Evolutionary conservation across 2,888 invertebrate species (phyloP), one percentile per base, ranked within the genome.

Genomic region (Andricus quercusramuli): DNA sequence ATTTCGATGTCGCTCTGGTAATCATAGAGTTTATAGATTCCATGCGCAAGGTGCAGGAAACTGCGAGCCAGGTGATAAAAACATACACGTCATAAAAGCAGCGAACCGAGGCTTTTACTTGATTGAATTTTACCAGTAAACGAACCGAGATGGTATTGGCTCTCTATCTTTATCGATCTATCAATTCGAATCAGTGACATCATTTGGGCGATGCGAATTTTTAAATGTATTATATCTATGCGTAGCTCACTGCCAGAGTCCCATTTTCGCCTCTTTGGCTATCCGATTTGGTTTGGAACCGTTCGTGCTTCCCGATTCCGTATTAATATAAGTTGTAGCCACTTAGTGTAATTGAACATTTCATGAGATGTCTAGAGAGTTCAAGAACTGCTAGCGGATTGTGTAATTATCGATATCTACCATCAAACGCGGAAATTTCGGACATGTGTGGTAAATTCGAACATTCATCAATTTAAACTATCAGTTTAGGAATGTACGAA

Each of bases 71-170:
- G 22, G 13, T 22, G 37, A 80, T 17, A 32, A 76, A 77, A 66
- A 78, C 47, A 78, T 77, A 17, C 44, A 29, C n/a, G 44, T 79
- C 79, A 47, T 79, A 70, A 81, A 82, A 62, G 70, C 37, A 68
- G 29, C 22, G 37, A 44, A n/a, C 76, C 41, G 37, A 65, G 64
- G 79, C 78, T 79, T 82, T 79, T 80, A 80, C 76, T 76, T 80
- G 81, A 85, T 84, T 85, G 82, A 83, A 82, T 84, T 84, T 83
- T 64, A 80, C 47, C 78, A 80, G 79, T 81, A 80, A 82, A 80
- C 41, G 82, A 47, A 78, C 56, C 29, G 59, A 47, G 65, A 51
- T 74, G 70, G 37, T 47, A 41, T 81, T 77, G 67, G 56, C 51
- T 59, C 59, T 44, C 59, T 78, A 77, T 78, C 76, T 47, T n/a